Evolutionary conservation across 2,113 vertebrate species (phyloP), one percentile per base, ranked within the genome.

Genomic region (Cardinalis cardinalis): DNA sequence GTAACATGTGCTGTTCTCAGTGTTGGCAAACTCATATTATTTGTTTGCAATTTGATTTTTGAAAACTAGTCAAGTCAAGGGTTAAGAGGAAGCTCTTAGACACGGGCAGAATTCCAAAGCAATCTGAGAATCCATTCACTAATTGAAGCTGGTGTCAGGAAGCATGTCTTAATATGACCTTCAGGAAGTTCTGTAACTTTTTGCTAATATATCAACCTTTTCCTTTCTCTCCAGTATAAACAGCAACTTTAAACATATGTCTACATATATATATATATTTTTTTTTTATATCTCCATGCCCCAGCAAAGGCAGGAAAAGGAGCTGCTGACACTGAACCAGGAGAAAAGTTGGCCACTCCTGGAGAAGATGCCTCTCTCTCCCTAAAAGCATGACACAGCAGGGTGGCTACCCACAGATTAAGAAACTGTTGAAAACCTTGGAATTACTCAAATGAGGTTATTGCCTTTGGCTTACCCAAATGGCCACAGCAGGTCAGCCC

Each of bases 101-200:
- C 52, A 25, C 0, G 2, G 59, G 79, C 61, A 90, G 41, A 88
- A 79, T 93, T 95, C 74, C 93, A 95, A 63, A 92, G 43, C 59
- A 82, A 44, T 63, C 59, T 34, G 44, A 66, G 61, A 40, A 41
- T 85, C 48, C 48, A 48, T 91, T 90, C 76, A 49, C 28, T 90
- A 74, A 71, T 16, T 89, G 59, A 90, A 85, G 46, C 9, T 21
- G 5, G 51, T 73, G 65, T 90, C 74, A 90, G 68, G 81, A 85
- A 85, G 12, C 59, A 16, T 70, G 74, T 85, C 87, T 92, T 92
- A 89, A 78, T 77, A 70, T 44, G 60, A 88, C 40, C 66, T 92
- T 87, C 59, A 70, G 52, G 71, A 95, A 94, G n/a, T 55, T 88
- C 59, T 84, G 84, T 84, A 82, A 66, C 76, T 94, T 84, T 73